A percentile compares a stretch with the other conserved stretches of the same genome.
phyloP scores from a whole-genome alignment of 2,113 vertebrate species.

The Pomatostomus ruficeps region DNA sequence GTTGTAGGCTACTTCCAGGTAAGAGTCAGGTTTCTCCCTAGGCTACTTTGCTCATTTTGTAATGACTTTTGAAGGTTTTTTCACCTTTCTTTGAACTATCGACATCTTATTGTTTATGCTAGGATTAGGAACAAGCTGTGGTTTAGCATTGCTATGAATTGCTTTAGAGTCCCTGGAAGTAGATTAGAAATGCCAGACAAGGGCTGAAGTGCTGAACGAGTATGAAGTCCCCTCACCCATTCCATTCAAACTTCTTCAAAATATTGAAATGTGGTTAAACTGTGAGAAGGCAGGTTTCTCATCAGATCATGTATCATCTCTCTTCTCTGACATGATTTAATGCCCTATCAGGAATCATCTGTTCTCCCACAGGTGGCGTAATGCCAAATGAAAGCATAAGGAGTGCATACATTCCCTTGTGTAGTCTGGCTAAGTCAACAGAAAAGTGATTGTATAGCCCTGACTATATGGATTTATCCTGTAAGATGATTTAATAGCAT shows the following conservation, averaged over 20 bases:
- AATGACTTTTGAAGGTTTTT: not conserved
- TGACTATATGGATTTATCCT: not conserved
- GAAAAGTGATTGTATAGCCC: not conserved
- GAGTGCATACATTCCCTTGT: not conserved
- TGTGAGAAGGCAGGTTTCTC: not conserved
- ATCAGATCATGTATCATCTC: not conserved
- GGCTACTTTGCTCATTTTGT: not conserved
- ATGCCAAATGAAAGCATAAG: not conserved
- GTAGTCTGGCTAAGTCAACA: slow-evolving; percentile 10
- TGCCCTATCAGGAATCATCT: not conserved
- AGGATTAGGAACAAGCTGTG: not conserved
- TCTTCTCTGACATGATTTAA: not conserved
- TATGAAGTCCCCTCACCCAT: not conserved
- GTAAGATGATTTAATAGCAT: not conserved
- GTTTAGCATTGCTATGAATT: not conserved
- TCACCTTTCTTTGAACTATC: not conserved
- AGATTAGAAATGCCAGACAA: not conserved
- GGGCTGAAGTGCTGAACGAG: not conserved
- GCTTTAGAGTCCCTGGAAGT: not conserved
- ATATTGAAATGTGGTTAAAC: not conserved
- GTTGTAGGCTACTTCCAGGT: not conserved
- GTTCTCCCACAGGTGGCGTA: not conserved
- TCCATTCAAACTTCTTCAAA: not conserved
- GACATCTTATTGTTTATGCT: not conserved
- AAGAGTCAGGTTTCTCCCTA: not conserved